Percentiles rank a stretch among this genome's conserved stretches.
Evolutionary conservation across 1,140 invertebrate species (phyloP).

Genomic region (Aphelenchoides avenae): DNA sequence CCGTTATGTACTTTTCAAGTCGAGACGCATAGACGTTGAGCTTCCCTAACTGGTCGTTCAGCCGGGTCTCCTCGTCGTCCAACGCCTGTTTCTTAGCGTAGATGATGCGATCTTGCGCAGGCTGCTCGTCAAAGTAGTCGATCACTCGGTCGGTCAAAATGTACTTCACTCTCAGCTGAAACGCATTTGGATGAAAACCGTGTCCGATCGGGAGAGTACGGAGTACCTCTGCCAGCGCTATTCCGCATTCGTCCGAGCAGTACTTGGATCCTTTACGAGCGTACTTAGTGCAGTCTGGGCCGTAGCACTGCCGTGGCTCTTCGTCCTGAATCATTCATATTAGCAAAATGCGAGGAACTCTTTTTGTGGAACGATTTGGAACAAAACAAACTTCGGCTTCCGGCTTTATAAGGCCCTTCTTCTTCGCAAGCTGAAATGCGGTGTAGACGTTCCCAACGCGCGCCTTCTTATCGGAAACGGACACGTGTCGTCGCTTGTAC

Average conservation of each 20-base stretch:
- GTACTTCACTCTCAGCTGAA: conserved; percentile 13
- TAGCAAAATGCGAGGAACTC: too few species aligned
- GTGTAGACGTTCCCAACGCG: not conserved
- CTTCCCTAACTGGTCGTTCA: conserved; percentile 22
- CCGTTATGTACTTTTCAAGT: conserved; percentile 1
- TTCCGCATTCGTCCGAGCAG: conserved; percentile 86
- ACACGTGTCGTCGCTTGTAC: not conserved
- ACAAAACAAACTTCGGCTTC: not conserved
- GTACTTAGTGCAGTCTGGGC: conserved; percentile 75
- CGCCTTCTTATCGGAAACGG: not conserved
- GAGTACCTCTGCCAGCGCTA: conserved; percentile 72
- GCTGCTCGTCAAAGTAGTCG: conserved; percentile 10
- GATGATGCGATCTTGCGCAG: conserved; percentile 16
- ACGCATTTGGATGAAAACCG: not conserved
- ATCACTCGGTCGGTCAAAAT: conserved; percentile 30
- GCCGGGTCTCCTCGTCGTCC: conserved; percentile 1
- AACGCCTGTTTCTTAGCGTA: conserved; percentile 10
- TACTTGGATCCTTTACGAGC: conserved; percentile 83
- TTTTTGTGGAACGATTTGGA: not conserved
- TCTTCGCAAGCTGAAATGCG: not conserved
- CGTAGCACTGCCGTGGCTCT: conserved; percentile 73
- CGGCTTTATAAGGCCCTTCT: not conserved
- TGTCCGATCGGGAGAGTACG: not conserved
- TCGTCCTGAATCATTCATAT: too few species aligned
- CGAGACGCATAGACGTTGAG: conserved; percentile 18